Conservation (phyloP, 2,888 invertebrate species). For the Nymphalis urticae region DNA sequence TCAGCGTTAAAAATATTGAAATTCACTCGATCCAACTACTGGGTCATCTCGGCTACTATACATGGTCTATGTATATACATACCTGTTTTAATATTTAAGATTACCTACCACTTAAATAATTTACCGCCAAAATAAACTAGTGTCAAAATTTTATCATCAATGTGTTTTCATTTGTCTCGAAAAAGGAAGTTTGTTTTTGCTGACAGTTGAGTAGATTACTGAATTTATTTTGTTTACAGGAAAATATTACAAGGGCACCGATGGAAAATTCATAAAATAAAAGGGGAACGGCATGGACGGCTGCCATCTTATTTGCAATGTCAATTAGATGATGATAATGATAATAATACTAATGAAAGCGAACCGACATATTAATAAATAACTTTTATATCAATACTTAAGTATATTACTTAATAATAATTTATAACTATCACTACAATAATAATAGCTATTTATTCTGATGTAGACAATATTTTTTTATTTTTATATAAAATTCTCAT, state of each 20-base stretch:
- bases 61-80: too few species aligned
- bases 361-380: conserved; percentile 12
- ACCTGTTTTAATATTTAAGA: too few species aligned
- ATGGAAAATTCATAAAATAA: conserved; percentile 72
- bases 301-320: conserved; percentile 69
- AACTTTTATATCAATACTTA: conserved; percentile 10
- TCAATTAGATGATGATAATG: conserved; percentile 47
- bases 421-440: not conserved
- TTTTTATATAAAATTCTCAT: conserved; percentile 10
- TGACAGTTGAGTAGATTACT: not conserved
- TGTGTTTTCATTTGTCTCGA: not conserved
- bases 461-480: conserved; percentile 5
- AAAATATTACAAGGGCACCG: conserved; percentile 75
- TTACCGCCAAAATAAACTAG: too few species aligned
- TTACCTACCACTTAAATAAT: too few species aligned
- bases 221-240: conserved; percentile 44
- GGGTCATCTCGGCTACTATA: too few species aligned
- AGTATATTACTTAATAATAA: conserved; percentile 1
- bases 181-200: not conserved
- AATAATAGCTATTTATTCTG: conserved; percentile 3
- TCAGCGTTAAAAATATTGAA: too few species aligned
- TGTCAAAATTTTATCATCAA: too few species aligned
- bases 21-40: too few species aligned
- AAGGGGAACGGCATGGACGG: conserved; percentile 67
- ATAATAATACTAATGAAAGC: conserved; percentile 16